Base-by-base conservation (phyloP, 2,888 invertebrate genomes). In the Chorisops tibialis region DNA sequence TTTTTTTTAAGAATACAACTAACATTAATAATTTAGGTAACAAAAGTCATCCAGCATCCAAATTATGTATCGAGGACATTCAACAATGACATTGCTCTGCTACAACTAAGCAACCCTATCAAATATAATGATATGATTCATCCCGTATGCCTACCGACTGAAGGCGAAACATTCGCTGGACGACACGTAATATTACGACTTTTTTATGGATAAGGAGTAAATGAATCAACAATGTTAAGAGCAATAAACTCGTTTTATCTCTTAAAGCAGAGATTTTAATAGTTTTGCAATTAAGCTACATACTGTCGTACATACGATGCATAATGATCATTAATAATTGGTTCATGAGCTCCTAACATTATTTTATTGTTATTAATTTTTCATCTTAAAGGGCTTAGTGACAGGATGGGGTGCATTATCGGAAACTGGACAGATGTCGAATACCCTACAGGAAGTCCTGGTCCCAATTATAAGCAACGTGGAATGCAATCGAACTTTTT, bases 71-170 rank as follows among this genome's bases (percentile, higher is more conserved):
- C 85, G 2, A 80, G 83, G 11, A 88, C 85, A 64, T 93, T 89
- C 71, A 88, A 93, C 65, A 91, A 91, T 71, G 93, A 93, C 69
- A 91, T 93, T 62, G 92, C 92, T 0, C 76, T 93, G 37, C 73
- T 94, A 6, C 84, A 83, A 70, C 74, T 93, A 63, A 83, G 85
- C 62, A 77, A 83, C 58, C 80, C 82, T 62, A 81, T 89, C 2
- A 74, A 79, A 49, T 80, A 87, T 63, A 79, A 79, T 43, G 83
- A 82, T 30, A 71, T 83, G 3, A 77, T 91, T 63, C 82, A 87
- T 59, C 93, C 93, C 0, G 91, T 89, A 1, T 94, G 93, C 71
- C 77, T 94, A 69, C 89, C 93, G 0, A 79, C 82, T 4, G 71
- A 72, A 0, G 75, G 73, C 2, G 73, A 74, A 62, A 74, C 75